A percentile compares a stretch with the other conserved stretches of the same genome.
phyloP scores from a whole-genome alignment of 2,113 vertebrate genomes.

The Phylloscopus whistleri region DNA sequence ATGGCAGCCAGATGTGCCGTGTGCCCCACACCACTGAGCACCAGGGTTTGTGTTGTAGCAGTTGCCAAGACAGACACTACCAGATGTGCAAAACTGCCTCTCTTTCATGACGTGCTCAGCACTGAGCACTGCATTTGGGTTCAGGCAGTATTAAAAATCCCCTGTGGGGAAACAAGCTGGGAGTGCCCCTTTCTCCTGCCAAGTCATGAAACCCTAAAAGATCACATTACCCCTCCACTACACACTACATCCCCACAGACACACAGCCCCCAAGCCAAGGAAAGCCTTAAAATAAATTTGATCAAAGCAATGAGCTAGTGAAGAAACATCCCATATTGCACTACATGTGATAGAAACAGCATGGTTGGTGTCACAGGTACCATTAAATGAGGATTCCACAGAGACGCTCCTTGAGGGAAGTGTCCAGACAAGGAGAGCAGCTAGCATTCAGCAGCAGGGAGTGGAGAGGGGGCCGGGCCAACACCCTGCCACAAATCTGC shows the following conservation, averaged over 20 bases:
- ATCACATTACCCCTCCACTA: neutral
- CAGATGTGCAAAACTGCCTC: neutral
- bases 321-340: neutral
- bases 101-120: neutral
- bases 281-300: neutral
- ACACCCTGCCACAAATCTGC: neutral
- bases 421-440: neutral
- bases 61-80: neutral
- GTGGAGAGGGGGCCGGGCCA: neutral
- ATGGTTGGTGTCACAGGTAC: neutral
- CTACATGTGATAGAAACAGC: accelerated
- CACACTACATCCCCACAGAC: neutral
- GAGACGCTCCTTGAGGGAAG: neutral
- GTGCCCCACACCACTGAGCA: neutral
- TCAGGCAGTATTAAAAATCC: neutral
- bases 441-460: neutral
- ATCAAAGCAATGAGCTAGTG: neutral
- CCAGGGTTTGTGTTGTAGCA: neutral
- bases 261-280: neutral
- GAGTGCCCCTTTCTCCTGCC: neutral
- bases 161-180: neutral
- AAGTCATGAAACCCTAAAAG: neutral
- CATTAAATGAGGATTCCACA: neutral
- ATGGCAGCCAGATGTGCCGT: accelerated
- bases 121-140: neutral